Percentiles rank a stretch among this genome's conserved stretches.
Conservation (phyloP, 2,797 vertebrate genomes). For the Platyrinchus mystaceus region DNA sequence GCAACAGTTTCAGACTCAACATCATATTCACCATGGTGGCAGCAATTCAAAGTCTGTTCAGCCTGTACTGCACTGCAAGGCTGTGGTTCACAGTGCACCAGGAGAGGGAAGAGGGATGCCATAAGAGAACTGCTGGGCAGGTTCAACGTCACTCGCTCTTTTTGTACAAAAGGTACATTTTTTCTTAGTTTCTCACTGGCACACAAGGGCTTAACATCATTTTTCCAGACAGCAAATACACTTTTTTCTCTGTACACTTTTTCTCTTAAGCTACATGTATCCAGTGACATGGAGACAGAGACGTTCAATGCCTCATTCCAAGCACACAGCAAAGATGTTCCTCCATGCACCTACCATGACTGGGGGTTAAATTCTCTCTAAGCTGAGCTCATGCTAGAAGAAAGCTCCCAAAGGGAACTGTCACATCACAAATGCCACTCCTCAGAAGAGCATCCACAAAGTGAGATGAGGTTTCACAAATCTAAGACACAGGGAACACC, state of each 20-base stretch:
- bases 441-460: neutral
- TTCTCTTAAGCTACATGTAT: neutral
- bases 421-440: neutral
- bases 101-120: neutral
- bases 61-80: neutral
- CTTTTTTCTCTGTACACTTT: neutral
- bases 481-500: neutral
- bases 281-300: neutral
- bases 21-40: neutral
- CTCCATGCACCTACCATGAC: neutral
- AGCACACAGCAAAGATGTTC: neutral
- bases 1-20: neutral
- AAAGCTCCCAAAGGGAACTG: neutral
- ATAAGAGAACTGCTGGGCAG: neutral
- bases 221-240: neutral
- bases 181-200: neutral
- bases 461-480: neutral
- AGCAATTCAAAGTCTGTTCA: neutral
- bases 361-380: neutral
- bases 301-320: neutral
- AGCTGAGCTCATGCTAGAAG: neutral
- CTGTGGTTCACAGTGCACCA: neutral
- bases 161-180: neutral
- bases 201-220: neutral
- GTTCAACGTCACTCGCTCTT: accelerated